Evolutionary conservation across 2,888 invertebrate genomes (phyloP), one percentile per base, ranked within the genome.

Genomic region (Caenorhabditis wallacei): DNA sequence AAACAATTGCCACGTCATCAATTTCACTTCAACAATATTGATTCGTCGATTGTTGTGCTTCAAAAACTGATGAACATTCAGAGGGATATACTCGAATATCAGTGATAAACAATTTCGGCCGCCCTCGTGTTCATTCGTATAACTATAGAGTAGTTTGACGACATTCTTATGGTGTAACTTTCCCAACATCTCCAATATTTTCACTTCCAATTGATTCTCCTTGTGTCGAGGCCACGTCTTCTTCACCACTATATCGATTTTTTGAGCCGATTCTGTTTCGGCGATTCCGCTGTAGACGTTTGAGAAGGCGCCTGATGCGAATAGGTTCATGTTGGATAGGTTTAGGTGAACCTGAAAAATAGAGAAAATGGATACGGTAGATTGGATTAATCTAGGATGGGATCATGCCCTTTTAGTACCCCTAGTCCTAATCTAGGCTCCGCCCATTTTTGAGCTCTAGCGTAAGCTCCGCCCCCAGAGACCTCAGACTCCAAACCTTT

Each of bases 131-230:
- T 71, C 56, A 26, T 80, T 84, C 43, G 79, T 70, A 56, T 97
- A 98, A 80, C 98, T 97, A 94, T 98, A 98, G 80, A 98, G 95
- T 24, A 99, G 94, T 92, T 96, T 96, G 0, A 98, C 97, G 1
- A 99, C 97, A 93, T 99, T 98, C 90, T 97, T 97, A 93, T 98
- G 97, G 92, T 97, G 97, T 0, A 98, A 92, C 16, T 96, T 94
- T 92, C 98, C 97, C 57, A 99, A 93, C 88, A 98, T 98, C 90
- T 96, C 95, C 80, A 99, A 97, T 94, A 99, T 98, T 89, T 98
- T 94, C 35, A 76, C 75, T 30, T 81, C 76, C 16, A 81, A n/a
- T 20, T 70, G 81, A 1, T 35, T 18, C 20, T 70, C 66, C 13
- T 35, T 53, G 11, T 53, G 48, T 16, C 75, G 79, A 20, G 72